These are phyloP conservation scores for Sebastes itinus DNA, from an alignment of 2,797 vertebrate species.

Conservation along the genomic window DNA sequence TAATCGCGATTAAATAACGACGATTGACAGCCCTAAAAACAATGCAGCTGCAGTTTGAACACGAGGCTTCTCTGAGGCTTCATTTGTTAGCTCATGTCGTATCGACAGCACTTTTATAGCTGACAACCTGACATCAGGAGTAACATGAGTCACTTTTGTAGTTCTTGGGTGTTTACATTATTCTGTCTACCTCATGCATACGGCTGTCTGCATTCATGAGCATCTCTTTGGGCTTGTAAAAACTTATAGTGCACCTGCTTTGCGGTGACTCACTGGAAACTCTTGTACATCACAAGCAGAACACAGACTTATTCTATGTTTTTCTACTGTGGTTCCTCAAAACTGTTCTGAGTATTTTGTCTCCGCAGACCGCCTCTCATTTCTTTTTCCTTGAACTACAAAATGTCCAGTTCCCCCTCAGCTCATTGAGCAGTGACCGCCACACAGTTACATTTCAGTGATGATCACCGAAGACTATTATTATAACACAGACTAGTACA, in stretches of 20 bases:
- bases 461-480: constrained; percentile 9
- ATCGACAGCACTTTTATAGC: neutral
- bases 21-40: neutral
- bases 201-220: neutral
- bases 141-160: neutral
- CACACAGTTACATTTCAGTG: neutral
- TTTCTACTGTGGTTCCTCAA: constrained; percentile 31
- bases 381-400: constrained; percentile 32
- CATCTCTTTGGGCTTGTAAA: constrained; percentile 1
- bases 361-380: neutral
- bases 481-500: constrained; percentile 14
- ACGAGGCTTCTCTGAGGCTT: neutral
- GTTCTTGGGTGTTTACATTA: neutral
- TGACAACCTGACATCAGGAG: neutral
- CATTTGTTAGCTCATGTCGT: neutral
- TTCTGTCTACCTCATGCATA: neutral
- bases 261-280: constrained; percentile 50
- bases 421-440: constrained; percentile 7
- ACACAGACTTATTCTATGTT: constrained; percentile 3
- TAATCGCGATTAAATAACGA: no score
- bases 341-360: constrained; percentile 10
- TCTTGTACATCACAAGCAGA: constrained; percentile 1
- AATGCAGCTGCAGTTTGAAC: neutral
- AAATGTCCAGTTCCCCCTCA: constrained; percentile 17
- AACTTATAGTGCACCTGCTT: constrained; percentile 21